Base-by-base conservation (phyloP, 2,797 vertebrate genomes). In the Distichodus sexfasciatus region DNA sequence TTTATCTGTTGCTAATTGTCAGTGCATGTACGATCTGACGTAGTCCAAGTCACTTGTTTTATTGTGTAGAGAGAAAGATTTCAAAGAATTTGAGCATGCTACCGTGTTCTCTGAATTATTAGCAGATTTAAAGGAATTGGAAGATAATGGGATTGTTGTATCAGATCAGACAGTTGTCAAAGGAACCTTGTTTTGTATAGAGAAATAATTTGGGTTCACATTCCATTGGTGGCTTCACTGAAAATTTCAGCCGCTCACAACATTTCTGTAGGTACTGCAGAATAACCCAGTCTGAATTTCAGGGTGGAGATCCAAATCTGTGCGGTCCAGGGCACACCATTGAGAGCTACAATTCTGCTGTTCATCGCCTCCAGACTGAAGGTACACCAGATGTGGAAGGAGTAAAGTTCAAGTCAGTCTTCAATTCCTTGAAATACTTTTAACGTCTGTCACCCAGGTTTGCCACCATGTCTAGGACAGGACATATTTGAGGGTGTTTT, bases 1-100 rank as follows among this genome's bases (percentile, higher is more conserved):
- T 69, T 38, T 71, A 65, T 57, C 3, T 28, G 8, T 71, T 21
- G 38, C 8, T 62, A 71, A 43, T 71, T 63, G 24, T 59, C 68
- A 50, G n/a, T 28, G 40, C 48, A 71, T 63, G 33, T 63, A 28
- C 9, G 36, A 14, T 71, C 54, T 24, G 21, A 26, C 21, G 40
- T 19, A 31, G 35, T 36, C 19, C 12, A 57, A 36, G 33, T 24
- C 54, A 38, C 33, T 57, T 57, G 31, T 53, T 21, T 54, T 66
- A 35, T 35, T 35, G 9, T 35, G 31, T 35, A 35, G 31, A 35
- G 31, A 35, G 31, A 35, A 35, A 35, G 4, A 35, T 35, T 35
- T 35, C 4, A 35, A 35, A 35, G 31, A 35, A 9, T 35, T 35
- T 35, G 31, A 9, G 9, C 4, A 35, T 9, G 31, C 31, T 35